phyloP scores from a whole-genome alignment of 1,140 invertebrate species.

The Bombus picipes region DNA sequence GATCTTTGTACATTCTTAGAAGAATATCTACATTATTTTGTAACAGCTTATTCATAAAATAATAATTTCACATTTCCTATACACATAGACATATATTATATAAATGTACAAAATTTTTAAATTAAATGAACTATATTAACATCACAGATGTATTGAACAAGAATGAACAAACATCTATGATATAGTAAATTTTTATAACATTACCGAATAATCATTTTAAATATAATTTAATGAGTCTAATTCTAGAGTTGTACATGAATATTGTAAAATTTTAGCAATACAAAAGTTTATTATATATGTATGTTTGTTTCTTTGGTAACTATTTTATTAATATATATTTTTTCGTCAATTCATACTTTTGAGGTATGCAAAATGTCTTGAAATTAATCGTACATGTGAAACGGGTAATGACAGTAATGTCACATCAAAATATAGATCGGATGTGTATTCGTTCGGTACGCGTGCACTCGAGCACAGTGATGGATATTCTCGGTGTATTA shows the following conservation, averaged over 20 bases:
- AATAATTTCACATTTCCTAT: slow-evolving; percentile 14
- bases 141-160: slow-evolving; percentile 4
- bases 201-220: neutral
- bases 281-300: neutral
- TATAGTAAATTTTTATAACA: neutral
- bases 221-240: neutral
- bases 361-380: neutral
- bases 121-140: neutral
- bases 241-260: neutral
- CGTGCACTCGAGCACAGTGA: neutral
- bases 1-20: slow-evolving; percentile 5
- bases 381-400: neutral
- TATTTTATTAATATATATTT: neutral
- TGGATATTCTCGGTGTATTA: neutral
- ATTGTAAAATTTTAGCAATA: neutral
- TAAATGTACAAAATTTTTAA: slow-evolving; percentile 34
- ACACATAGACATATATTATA: neutral
- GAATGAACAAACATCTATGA: slow-evolving; percentile 1
- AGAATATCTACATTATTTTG: slow-evolving; percentile 6
- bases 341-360: neutral
- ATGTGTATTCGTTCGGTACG: neutral
- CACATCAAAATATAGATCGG: neutral
- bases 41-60: neutral
- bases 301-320: slow-evolving; percentile 60
- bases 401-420: neutral